phyloP scores from a whole-genome alignment of 2,888 invertebrate genomes.

The Muschampia plurimacula region DNA sequence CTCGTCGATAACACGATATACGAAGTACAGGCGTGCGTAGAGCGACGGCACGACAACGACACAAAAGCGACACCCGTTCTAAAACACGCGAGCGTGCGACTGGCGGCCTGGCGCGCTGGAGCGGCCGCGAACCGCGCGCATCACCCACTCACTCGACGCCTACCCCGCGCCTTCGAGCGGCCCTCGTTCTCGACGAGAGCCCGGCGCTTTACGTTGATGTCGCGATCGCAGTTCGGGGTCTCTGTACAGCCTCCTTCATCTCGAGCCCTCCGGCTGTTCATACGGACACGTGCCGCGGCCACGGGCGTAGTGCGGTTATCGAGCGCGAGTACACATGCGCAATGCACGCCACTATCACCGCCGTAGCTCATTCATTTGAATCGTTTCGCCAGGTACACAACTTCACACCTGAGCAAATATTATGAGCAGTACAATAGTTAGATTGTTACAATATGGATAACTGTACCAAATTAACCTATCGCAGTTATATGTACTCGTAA shows the following conservation, averaged over 20 bases:
- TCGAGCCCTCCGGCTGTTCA: slow-evolving; percentile 54
- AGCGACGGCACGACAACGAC: slow-evolving; percentile 57
- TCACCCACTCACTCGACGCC: slow-evolving; percentile 45
- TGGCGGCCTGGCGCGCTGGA: slow-evolving; percentile 51
- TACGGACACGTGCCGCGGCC: slow-evolving; percentile 70
- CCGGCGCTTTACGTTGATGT: slow-evolving; percentile 19
- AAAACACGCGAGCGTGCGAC: slow-evolving; percentile 74
- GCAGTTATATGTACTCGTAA: not conserved
- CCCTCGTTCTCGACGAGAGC: slow-evolving; percentile 36
- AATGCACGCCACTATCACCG: slow-evolving; percentile 57
- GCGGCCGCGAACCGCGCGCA: slow-evolving; percentile 49
- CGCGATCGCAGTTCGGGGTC: slow-evolving; percentile 47
- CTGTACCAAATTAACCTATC: not conserved
- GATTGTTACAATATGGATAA: slow-evolving; percentile 62
- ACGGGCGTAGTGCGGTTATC: slow-evolving; percentile 78
- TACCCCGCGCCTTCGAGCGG: slow-evolving; percentile 55
- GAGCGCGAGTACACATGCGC: slow-evolving; percentile 82
- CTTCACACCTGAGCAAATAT: slow-evolving; percentile 82
- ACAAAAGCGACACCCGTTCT: slow-evolving; percentile 62
- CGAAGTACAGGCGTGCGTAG: slow-evolving; percentile 48
- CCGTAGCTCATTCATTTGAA: slow-evolving; percentile 75
- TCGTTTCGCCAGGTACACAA: slow-evolving; percentile 50
- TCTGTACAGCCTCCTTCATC: slow-evolving; percentile 72
- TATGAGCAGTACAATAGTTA: slow-evolving; percentile 60
- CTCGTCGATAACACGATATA: slow-evolving; percentile 51